phyloP scores from a whole-genome alignment of 1,140 invertebrate species.

The Parapsyche elsis region DNA sequence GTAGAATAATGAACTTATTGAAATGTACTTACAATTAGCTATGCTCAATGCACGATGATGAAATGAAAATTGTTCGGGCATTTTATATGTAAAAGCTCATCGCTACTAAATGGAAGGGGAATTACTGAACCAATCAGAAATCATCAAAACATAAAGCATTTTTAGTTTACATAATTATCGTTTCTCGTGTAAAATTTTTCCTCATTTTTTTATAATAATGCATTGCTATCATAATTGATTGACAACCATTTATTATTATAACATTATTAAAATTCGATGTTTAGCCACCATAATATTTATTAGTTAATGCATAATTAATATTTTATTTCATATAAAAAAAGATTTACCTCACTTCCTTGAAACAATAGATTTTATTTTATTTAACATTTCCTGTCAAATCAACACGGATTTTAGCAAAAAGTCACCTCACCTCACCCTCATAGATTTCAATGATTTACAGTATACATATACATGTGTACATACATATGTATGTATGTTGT shows the following conservation, averaged over 20 bases:
- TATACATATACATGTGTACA: neutral
- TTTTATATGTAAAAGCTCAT: neutral
- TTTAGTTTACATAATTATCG: neutral
- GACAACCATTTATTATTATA: no score
- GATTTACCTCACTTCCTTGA: no score
- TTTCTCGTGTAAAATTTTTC: neutral
- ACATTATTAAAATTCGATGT: no score
- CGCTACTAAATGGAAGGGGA: neutral
- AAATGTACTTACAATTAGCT: neutral
- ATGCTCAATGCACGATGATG: slow-evolving; percentile 8
- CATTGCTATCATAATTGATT: no score
- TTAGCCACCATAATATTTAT: no score
- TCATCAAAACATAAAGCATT: neutral
- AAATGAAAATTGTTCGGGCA: neutral
- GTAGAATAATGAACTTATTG: neutral
- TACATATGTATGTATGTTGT: neutral
- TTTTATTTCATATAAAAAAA: no score
- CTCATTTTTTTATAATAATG: neutral
- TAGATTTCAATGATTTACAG: no score
- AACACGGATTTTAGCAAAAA: no score
- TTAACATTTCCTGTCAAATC: no score
- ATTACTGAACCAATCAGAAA: neutral
- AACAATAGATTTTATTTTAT: no score
- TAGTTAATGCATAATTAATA: no score
- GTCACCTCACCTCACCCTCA: no score